These are phyloP conservation scores for Syngnathus rostellatus DNA, from an alignment of 2,797 vertebrate genomes.

Conservation along the genomic window DNA sequence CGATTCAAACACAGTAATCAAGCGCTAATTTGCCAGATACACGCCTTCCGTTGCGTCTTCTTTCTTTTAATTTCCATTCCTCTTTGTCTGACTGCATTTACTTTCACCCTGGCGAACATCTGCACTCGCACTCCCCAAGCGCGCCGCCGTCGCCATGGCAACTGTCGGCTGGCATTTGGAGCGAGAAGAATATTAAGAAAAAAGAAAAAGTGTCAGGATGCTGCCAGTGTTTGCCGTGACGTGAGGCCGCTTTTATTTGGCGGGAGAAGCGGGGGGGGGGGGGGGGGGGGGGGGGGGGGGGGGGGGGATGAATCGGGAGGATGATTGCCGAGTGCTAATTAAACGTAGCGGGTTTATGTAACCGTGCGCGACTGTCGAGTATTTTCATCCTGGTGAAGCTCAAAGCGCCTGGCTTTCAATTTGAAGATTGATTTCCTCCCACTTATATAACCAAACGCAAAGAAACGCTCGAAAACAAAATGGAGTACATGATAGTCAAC, in stretches of 20 bases:
- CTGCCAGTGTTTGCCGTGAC: not conserved
- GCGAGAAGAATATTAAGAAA: conserved; percentile 24
- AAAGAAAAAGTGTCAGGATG: not conserved
- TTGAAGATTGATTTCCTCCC: not conserved
- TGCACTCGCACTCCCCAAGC: conserved; percentile 75
- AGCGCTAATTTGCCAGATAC: conserved; percentile 23
- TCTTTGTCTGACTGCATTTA: conserved; percentile 43
- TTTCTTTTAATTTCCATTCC: not conserved
- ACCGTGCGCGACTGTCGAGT: not conserved
- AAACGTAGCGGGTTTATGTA: not conserved
- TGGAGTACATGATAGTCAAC: too few relatives aligned
- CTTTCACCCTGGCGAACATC: conserved; percentile 59
- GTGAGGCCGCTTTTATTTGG: not conserved
- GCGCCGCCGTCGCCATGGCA: conserved; percentile 80
- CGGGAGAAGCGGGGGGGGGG: not conserved
- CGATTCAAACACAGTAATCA: conserved; percentile 19
- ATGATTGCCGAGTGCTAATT: not conserved
- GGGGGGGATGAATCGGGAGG: not conserved
- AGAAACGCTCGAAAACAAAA: too few relatives aligned
- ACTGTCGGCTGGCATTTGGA: conserved; percentile 75
- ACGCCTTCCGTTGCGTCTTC: not conserved
- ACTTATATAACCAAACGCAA: not conserved
- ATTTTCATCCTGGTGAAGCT: not conserved
- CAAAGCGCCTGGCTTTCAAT: not conserved
- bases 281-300: too few relatives aligned